phyloP scores from a whole-genome alignment of 2,797 vertebrate species.

The Channa striata region DNA sequence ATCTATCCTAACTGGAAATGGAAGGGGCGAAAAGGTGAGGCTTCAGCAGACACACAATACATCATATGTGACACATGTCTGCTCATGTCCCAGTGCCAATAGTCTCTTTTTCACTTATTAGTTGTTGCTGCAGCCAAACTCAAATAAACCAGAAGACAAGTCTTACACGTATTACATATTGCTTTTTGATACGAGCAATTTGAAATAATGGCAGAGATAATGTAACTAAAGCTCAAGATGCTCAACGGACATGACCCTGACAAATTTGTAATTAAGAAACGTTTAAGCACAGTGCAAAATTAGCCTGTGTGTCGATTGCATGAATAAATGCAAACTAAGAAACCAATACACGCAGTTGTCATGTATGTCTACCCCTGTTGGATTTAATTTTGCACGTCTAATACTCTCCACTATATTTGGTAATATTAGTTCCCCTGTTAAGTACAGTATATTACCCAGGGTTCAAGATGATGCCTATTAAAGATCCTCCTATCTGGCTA shows the following conservation, averaged over 20 bases:
- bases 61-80: conserved; percentile 69
- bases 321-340: no score
- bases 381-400: no score
- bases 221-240: conserved; percentile 4
- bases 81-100: conserved; percentile 48
- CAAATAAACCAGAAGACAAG: conserved; percentile 17
- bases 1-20: conserved; percentile 64
- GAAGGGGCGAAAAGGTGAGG: conserved; percentile 63
- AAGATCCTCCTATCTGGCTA: no score
- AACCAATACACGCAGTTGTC: no score
- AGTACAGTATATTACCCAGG: no score
- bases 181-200: conserved; percentile 1
- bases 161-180: not conserved
- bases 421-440: no score
- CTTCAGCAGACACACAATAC: conserved; percentile 51
- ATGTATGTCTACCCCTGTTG: no score
- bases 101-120: conserved; percentile 45
- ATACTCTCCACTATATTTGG: no score
- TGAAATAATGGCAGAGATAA: not conserved
- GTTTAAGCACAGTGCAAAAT: not conserved
- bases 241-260: not conserved
- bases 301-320: no score
- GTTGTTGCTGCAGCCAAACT: conserved; percentile 12
- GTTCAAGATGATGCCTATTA: no score
- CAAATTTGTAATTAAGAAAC: not conserved